Percentiles rank a stretch among this genome's conserved stretches.
Conservation (phyloP, 2,113 vertebrate genomes). For the Marmota flaviventris region DNA sequence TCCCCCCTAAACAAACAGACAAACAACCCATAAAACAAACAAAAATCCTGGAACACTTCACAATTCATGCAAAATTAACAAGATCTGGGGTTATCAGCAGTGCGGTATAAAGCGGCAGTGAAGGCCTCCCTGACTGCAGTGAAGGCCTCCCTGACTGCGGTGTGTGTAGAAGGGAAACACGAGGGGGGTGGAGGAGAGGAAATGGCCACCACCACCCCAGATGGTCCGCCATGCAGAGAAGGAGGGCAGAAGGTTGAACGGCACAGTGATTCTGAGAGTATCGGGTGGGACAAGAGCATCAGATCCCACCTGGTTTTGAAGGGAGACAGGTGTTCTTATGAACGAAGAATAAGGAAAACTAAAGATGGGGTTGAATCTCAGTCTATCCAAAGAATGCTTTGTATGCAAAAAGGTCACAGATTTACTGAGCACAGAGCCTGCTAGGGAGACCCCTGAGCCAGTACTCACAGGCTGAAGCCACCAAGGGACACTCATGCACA, state of each 20-base stretch:
- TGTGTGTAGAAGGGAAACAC: neutral
- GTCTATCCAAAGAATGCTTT: neutral
- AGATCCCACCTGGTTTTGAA: neutral
- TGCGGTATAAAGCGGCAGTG: neutral
- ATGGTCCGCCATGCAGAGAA: neutral
- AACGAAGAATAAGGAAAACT: neutral
- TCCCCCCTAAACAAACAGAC: neutral
- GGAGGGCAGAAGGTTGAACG: neutral
- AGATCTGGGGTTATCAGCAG: neutral
- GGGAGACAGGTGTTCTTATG: neutral
- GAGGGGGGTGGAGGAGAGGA: neutral
- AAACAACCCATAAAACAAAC: neutral
- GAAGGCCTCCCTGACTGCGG: neutral
- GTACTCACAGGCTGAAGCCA: neutral
- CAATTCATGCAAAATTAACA: neutral
- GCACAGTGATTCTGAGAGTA: neutral
- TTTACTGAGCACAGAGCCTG: neutral
- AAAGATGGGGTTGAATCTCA: neutral
- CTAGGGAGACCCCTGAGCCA: neutral
- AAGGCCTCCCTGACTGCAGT: neutral
- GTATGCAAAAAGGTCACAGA: neutral
- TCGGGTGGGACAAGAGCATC: neutral
- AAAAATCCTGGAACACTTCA: neutral
- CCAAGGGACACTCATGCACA: accelerated
- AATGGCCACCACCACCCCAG: neutral